Base-by-base conservation (phyloP, 2,888 invertebrate genomes). In the Nephrotoma appendiculata region DNA sequence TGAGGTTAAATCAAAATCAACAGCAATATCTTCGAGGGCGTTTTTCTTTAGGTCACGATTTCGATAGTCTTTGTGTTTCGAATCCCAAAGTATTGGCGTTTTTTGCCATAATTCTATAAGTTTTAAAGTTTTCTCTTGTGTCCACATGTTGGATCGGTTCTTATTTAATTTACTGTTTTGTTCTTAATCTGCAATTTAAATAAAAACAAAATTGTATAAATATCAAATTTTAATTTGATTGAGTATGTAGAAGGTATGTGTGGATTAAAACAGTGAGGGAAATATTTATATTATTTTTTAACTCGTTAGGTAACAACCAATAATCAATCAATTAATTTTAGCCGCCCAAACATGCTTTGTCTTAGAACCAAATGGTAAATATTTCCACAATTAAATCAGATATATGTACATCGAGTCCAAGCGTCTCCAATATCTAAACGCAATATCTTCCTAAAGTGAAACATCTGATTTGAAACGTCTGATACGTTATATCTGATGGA, bases 101-200 rank as follows among this genome's bases (percentile, higher is more conserved):
- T 44, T 85, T 19, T 85, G 85, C 85, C 85, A 85, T 44, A 85
- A 44, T 44, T 85, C 85, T 31, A 85, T 85, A 7, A 85, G 44
- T 45, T 85, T 85, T 19, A 85, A 45, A 2, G 85, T 85, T 85
- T 85, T 85, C 11, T 85, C 85, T 44, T 85, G 85, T 1, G 85
- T 44, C 85, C 85, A 85, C 85, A 85, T 85, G 45, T 42, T 42
- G 41, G 5, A 15, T 84, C 42, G n/a, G 41, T 1, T 41, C 15
- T 41, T 41, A 41, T 11, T 83, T 83, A 15, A 42, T 84, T 42
- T 83, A 41, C 11, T 12, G 15, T 42, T 84, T 4, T 15, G 0
- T 41, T 84, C 42, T 15, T 12, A 42, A 41, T 84, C 41, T 84
- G 41, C 7, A 42, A 84, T 12, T 41, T n/a, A 84, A 84, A 15